These are phyloP conservation scores for Xestia sexstrigata DNA, from an alignment of 2,888 invertebrate genomes.

Conservation along the genomic window DNA sequence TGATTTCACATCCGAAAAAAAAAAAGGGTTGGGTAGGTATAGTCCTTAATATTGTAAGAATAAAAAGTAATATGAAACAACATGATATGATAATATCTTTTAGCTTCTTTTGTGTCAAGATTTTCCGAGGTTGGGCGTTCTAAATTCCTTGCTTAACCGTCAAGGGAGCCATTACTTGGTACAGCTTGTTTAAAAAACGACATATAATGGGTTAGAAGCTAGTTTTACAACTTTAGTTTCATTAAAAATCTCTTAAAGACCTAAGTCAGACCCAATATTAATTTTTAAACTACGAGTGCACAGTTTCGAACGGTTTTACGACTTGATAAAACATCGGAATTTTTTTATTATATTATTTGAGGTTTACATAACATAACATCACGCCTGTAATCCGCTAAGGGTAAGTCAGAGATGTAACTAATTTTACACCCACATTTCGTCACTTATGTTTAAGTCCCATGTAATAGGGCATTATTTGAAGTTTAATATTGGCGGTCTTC, in stretches of 20 bases:
- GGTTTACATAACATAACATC: no score
- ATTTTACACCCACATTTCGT: no score
- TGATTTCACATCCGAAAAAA: no score
- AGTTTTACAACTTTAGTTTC: background rate
- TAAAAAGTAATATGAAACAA: background rate
- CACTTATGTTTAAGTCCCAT: no score
- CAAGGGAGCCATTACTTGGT: background rate
- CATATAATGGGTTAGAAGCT: background rate
- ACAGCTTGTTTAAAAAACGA: slow-evolving; percentile 1
- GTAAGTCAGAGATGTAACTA: no score
- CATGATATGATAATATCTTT: background rate
- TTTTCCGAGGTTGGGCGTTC: background rate
- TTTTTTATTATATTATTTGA: background rate
- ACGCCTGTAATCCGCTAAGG: no score
- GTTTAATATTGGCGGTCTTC: background rate
- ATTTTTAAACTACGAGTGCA: background rate
- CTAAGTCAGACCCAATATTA: background rate
- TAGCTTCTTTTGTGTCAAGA: slow-evolving; percentile 9
- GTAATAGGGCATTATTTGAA: no score
- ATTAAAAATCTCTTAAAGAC: background rate
- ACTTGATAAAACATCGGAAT: background rate
- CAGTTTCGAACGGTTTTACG: background rate
- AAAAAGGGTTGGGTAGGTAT: no score
- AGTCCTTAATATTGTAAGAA: background rate
- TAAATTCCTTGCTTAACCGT: slow-evolving; percentile 9